Percentiles rank a stretch among this genome's conserved stretches.
Conservation (phyloP, 2,888 invertebrate species). For the Rhaphigaster nebulosa region DNA sequence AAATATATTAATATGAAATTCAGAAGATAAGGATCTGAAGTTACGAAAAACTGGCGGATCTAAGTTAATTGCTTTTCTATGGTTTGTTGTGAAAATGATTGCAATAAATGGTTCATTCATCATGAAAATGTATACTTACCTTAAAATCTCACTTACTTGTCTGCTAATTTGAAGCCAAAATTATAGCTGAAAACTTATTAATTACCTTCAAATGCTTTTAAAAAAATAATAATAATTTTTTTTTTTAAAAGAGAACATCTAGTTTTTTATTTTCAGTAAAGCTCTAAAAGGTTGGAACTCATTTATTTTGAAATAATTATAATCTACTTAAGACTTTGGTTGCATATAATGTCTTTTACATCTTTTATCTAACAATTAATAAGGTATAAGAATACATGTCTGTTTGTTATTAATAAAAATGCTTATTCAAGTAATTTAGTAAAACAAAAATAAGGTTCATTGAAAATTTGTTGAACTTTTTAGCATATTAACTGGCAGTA, state of each 20-base stretch:
- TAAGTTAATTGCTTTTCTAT: neutral
- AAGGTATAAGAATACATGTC: conserved; percentile 42
- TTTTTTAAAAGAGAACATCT: too few species aligned
- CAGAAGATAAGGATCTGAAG: too few species aligned
- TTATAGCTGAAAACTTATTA: neutral
- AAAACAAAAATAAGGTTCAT: neutral
- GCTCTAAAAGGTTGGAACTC: conserved; percentile 11
- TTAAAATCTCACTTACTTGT: neutral
- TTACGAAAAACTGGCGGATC: too few species aligned
- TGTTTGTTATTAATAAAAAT: conserved; percentile 32
- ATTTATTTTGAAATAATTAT: conserved; percentile 39
- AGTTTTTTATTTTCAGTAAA: neutral
- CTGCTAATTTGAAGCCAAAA: neutral
- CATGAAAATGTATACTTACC: neutral
- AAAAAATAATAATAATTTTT: neutral
- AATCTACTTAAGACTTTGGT: conserved; percentile 25
- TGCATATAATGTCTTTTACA: neutral
- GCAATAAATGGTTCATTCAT: neutral
- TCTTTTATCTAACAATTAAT: conserved; percentile 11
- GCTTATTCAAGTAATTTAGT: neutral
- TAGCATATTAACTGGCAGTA: conserved; percentile 26
- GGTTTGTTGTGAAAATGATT: neutral
- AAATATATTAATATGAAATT: too few species aligned
- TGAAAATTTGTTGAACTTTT: conserved; percentile 30
- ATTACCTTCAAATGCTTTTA: neutral